Evolutionary conservation across 2,113 vertebrate species (phyloP).

Genomic region (Chiloscyllium plagiosum): DNA sequence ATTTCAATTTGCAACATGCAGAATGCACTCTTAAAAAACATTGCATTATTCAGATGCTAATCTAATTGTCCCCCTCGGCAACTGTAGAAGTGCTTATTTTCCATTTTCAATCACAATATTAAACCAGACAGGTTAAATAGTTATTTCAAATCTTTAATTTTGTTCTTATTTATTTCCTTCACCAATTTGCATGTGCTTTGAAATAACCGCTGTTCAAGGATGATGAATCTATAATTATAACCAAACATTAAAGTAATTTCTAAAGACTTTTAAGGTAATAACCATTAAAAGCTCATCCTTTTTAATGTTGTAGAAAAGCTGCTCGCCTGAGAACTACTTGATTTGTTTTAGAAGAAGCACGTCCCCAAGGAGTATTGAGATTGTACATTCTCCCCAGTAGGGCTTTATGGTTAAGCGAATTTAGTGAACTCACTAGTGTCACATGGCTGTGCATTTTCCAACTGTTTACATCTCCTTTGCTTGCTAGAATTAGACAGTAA

Average conservation of each 20-base stretch:
- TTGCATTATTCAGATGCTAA: constrained; percentile 27
- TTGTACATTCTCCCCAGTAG: background rate
- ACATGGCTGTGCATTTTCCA: constrained; percentile 11
- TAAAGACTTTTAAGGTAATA: background rate
- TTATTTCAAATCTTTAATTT: background rate
- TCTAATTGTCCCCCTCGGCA: background rate
- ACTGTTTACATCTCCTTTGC: background rate
- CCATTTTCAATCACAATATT: constrained; percentile 1
- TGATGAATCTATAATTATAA: background rate
- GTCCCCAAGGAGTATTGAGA: background rate
- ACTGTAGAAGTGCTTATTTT: constrained; percentile 4
- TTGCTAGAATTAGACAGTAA: background rate
- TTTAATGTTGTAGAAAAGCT: background rate
- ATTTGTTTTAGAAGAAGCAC: background rate
- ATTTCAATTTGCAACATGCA: constrained; percentile 40
- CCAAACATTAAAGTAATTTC: background rate
- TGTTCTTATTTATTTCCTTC: background rate
- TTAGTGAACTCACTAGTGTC: background rate
- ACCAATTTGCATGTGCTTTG: background rate
- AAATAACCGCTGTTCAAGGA: background rate
- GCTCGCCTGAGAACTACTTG: background rate
- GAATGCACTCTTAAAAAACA: constrained; percentile 33
- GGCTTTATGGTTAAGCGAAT: background rate
- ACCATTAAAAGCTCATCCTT: background rate
- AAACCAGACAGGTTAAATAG: background rate